A percentile compares a stretch with the other conserved stretches of the same genome.
phyloP scores from a whole-genome alignment of 2,113 vertebrate genomes.

The Marmota flaviventris region DNA sequence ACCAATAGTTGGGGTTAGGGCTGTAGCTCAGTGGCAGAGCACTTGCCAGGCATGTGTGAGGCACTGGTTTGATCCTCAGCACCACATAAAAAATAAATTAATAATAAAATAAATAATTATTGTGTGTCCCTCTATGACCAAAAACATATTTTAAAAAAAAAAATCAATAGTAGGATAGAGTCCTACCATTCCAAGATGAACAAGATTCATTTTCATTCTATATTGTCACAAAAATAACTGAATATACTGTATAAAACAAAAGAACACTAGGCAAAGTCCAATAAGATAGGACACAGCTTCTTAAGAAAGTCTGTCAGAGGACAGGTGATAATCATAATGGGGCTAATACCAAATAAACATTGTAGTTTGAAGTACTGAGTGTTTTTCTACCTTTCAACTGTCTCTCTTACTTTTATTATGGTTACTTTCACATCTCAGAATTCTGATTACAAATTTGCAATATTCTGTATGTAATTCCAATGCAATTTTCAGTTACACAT shows the following conservation, averaged over 20 bases:
- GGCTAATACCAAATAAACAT: neutral
- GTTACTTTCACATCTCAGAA: neutral
- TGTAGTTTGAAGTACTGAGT: neutral
- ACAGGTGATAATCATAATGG: neutral
- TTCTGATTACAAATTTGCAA: neutral
- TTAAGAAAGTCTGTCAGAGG: neutral
- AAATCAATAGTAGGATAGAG: neutral
- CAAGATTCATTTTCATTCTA: neutral
- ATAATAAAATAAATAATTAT: no score
- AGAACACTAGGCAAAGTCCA: neutral
- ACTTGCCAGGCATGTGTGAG: no score
- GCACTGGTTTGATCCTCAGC: no score
- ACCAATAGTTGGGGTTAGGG: neutral
- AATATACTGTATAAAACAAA: neutral
- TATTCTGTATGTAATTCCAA: neutral
- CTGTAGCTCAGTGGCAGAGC: no score
- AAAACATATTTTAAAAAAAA: no score
- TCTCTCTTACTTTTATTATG: slow-evolving; percentile 11
- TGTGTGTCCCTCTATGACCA: no score
- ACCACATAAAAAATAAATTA: no score
- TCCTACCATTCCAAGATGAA: neutral
- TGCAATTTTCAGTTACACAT: neutral
- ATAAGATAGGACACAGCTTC: neutral
- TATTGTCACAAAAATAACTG: neutral
- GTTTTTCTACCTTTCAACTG: neutral